phyloP scores from a whole-genome alignment of 1,140 invertebrate species.

The Microplitis demolitor region DNA sequence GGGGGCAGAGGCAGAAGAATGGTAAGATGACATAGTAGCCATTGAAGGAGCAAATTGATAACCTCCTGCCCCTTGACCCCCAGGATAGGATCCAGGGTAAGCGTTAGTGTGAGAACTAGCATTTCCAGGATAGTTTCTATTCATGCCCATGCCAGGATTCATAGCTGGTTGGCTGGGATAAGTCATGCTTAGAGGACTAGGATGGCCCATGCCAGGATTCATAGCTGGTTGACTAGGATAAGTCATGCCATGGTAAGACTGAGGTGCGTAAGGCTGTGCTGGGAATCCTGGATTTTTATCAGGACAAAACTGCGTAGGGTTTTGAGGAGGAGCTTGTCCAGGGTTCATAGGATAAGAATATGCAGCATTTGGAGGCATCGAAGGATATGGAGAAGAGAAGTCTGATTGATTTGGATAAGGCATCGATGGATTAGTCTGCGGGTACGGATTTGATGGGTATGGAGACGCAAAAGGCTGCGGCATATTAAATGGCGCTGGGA shows the following conservation, averaged over 20 bases:
- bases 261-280: too few relatives aligned
- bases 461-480: constrained; percentile 43
- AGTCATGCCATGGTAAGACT: too few relatives aligned
- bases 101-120: constrained; percentile 25
- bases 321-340: background rate
- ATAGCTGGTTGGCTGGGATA: constrained; percentile 11
- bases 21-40: constrained; percentile 10
- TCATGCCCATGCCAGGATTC: background rate
- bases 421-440: constrained; percentile 1
- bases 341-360: background rate
- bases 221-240: too few relatives aligned
- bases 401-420: constrained; percentile 11
- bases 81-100: constrained; percentile 44
- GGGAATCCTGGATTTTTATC: too few relatives aligned
- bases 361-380: background rate
- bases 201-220: too few relatives aligned
- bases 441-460: constrained; percentile 24
- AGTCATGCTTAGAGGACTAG: too few relatives aligned
- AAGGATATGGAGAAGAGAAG: background rate
- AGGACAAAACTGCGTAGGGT: too few relatives aligned
- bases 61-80: constrained; percentile 47
- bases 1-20: constrained; percentile 41
- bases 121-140: constrained; percentile 25
- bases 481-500: constrained; percentile 49
- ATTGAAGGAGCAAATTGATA: constrained; percentile 32